A percentile compares a stretch with the other conserved stretches of the same genome.
Evolutionary conservation across 1,140 invertebrate genomes (phyloP).

Genomic region (Anastrepha ludens): DNA sequence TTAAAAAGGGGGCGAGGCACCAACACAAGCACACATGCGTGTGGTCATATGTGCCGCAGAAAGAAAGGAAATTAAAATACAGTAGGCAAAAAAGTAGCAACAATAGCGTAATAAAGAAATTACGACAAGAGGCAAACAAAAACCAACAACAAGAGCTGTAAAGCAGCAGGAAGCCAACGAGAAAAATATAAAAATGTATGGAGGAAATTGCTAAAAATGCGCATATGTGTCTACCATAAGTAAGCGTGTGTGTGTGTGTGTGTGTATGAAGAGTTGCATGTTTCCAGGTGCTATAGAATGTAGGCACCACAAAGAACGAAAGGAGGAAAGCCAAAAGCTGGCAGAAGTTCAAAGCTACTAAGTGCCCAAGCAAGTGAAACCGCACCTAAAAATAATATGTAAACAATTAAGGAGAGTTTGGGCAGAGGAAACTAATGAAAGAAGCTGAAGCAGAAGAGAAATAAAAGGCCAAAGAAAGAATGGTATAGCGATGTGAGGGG

Average conservation of each 20-base stretch:
- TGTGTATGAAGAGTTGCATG: not conserved
- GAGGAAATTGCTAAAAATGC: not conserved
- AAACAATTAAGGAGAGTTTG: not conserved
- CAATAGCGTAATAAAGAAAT: constrained; percentile 25
- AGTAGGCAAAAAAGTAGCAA: not conserved
- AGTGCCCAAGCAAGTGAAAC: not conserved
- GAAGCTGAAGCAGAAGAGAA: not conserved
- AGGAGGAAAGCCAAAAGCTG: not conserved
- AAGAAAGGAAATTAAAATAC: constrained; percentile 41
- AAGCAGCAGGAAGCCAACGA: not conserved
- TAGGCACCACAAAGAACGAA: not conserved
- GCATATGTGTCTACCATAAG: not conserved
- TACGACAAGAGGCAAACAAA: not conserved
- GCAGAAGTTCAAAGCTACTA: constrained; percentile 5
- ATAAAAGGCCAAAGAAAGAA: not conserved
- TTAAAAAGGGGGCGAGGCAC: constrained; percentile 18
- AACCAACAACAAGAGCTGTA: not conserved
- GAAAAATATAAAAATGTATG: not conserved
- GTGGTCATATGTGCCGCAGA: not conserved
- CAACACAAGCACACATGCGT: not conserved
- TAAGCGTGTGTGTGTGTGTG: not conserved
- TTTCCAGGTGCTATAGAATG: constrained; percentile 2
- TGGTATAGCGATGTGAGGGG: not conserved
- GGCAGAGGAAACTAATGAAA: not conserved
- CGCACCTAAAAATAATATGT: constrained; percentile 25